Percentiles rank a stretch among this genome's conserved stretches.
phyloP scores from a whole-genome alignment of 2,797 vertebrate genomes.

The Acipenser transmontanus region DNA sequence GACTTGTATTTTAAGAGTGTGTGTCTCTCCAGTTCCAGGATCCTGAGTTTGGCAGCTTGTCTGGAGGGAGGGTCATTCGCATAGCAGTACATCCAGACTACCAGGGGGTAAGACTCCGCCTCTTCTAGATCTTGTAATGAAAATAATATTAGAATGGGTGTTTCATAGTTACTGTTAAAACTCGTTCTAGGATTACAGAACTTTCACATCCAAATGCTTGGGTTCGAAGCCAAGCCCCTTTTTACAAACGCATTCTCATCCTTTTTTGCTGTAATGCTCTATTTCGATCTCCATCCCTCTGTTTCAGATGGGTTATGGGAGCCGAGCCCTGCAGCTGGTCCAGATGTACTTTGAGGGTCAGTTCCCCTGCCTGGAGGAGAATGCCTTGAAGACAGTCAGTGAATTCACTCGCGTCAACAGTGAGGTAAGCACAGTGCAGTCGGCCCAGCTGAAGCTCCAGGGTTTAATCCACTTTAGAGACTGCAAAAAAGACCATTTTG shows the following conservation, averaged over 20 bases:
- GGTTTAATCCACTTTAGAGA: neutral
- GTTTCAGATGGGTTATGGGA: slow-evolving; percentile 92
- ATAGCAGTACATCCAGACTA: slow-evolving; percentile 96
- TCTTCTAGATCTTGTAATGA: too few relatives aligned
- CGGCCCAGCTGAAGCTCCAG: neutral
- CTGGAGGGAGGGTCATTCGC: slow-evolving; percentile 84
- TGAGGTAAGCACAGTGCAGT: slow-evolving; percentile 62
- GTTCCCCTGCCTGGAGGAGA: slow-evolving; percentile 83
- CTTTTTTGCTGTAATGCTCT: neutral
- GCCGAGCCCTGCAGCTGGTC: slow-evolving; percentile 77
- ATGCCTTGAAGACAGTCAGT: slow-evolving; percentile 41
- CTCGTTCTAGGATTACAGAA: too few relatives aligned
- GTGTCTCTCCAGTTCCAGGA: slow-evolving; percentile 79
- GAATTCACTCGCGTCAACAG: slow-evolving; percentile 80
- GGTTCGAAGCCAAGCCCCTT: too few relatives aligned
- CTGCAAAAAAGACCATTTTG: too few relatives aligned
- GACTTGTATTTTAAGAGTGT: too few relatives aligned
- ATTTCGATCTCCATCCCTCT: neutral
- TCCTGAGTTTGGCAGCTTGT: slow-evolving; percentile 83
- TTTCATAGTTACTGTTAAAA: too few relatives aligned
- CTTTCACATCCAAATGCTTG: too few relatives aligned
- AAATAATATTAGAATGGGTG: too few relatives aligned
- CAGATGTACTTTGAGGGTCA: slow-evolving; percentile 94
- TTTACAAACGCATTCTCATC: neutral
- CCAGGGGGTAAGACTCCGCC: slow-evolving; percentile 71